phyloP scores from a whole-genome alignment of 1,140 invertebrate species.

The Cydia pomonella region DNA sequence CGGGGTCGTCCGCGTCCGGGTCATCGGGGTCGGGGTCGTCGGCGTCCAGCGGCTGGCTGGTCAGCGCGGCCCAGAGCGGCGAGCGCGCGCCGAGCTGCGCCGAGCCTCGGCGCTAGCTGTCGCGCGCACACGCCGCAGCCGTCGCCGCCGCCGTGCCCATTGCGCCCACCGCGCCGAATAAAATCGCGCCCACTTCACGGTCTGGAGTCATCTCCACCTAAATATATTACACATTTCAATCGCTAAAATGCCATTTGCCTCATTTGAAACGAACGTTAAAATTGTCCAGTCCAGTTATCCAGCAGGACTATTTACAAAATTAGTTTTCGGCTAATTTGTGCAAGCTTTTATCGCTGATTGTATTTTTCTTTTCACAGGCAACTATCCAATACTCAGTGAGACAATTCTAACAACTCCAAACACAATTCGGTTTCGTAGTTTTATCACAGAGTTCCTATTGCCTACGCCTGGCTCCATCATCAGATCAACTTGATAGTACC shows the following conservation, averaged over 20 bases:
- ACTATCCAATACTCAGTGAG: no score
- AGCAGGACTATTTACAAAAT: no score
- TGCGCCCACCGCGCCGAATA: conserved; percentile 68
- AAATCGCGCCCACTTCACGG: conserved; percentile 73
- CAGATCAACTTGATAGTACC: no score
- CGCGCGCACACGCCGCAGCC: conserved; percentile 68
- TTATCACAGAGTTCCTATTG: no score
- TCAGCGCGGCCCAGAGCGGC: conserved; percentile 85
- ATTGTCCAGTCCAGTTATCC: no score
- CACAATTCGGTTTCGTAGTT: no score
- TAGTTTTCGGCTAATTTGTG: no score
- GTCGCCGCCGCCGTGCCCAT: conserved; percentile 77
- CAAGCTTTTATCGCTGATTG: no score
- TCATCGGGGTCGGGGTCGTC: conserved; percentile 69
- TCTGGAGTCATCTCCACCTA: conserved; percentile 82
- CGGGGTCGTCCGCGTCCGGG: conserved; percentile 55
- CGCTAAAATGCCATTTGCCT: background rate
- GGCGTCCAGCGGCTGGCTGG: conserved; percentile 82
- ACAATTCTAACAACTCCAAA: no score
- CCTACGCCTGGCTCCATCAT: no score
- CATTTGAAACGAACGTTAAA: no score
- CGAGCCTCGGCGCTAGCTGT: conserved; percentile 80
- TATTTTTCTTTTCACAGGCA: no score
- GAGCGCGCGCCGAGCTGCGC: conserved; percentile 80
- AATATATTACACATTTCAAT: conserved; percentile 28